These are phyloP conservation scores for Calephelis perditalis DNA, from an alignment of 2,888 invertebrate species.

Conservation along the genomic window DNA sequence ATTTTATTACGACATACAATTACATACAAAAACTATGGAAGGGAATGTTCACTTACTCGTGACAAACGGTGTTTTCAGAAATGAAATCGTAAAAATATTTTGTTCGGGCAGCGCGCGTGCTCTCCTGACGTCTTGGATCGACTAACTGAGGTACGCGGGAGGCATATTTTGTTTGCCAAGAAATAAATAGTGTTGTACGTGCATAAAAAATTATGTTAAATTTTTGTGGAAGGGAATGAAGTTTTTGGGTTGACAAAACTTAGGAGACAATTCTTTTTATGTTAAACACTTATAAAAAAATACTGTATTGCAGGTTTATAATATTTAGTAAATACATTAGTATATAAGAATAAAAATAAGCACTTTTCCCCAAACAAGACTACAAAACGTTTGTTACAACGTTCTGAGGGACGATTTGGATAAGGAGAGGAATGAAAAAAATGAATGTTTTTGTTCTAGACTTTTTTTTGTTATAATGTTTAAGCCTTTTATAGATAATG, in stretches of 20 bases:
- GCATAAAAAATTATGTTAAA: conserved; percentile 2
- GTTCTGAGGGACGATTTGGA: neutral
- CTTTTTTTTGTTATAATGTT: neutral
- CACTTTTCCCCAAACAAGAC: neutral
- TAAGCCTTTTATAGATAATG: neutral
- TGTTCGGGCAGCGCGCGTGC: conserved; percentile 1
- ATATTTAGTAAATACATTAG: neutral
- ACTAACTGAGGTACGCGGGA: neutral
- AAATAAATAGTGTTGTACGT: neutral
- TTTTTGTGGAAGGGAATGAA: conserved; percentile 4
- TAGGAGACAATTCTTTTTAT: conserved; percentile 3
- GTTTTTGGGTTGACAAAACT: conserved; percentile 10
- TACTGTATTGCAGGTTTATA: conserved; percentile 1
- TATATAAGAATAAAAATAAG: neutral
- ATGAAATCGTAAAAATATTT: conserved; percentile 7
- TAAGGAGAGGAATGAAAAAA: neutral
- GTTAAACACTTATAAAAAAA: neutral
- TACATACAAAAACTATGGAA: conserved; percentile 2
- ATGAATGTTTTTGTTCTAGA: too few species aligned
- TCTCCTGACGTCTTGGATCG: neutral
- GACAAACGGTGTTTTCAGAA: conserved; percentile 5
- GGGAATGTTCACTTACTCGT: conserved; percentile 10
- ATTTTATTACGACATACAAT: neutral
- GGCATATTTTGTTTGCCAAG: neutral
- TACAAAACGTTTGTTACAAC: neutral